These are phyloP conservation scores for Dromiciops gliroides DNA, from an alignment of 2,113 vertebrate species.

Conservation along the genomic window DNA sequence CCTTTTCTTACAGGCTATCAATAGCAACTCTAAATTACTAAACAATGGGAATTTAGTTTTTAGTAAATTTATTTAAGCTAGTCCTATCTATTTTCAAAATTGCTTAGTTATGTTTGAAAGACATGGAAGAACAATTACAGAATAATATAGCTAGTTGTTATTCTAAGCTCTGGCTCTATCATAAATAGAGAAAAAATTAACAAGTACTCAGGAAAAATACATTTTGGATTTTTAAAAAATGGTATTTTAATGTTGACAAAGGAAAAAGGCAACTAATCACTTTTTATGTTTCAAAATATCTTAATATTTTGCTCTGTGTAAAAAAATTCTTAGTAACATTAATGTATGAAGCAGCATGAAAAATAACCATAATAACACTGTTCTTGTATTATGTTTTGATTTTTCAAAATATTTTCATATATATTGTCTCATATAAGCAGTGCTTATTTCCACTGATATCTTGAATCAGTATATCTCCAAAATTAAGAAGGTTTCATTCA, in stretches of 20 bases:
- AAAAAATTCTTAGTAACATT: background rate
- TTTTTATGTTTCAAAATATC: background rate
- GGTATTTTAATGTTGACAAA: background rate
- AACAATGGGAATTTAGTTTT: constrained; percentile 13
- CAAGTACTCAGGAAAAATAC: background rate
- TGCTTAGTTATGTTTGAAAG: constrained; percentile 31
- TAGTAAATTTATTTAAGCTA: constrained; percentile 12
- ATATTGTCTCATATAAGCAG: background rate
- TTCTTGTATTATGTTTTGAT: background rate
- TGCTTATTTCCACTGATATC: background rate
- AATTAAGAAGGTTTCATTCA: background rate
- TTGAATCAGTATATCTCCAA: background rate
- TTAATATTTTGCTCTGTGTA: too few species aligned
- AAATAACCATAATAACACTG: background rate
- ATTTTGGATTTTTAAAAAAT: background rate
- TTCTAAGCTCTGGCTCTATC: background rate
- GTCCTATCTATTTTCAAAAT: background rate
- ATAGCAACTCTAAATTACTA: background rate
- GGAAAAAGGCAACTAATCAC: background rate
- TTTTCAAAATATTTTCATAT: background rate
- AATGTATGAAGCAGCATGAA: background rate
- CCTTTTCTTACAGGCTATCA: background rate
- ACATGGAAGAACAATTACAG: background rate
- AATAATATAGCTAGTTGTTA: background rate
- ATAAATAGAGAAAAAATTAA: background rate